phyloP scores from a whole-genome alignment of 2,797 vertebrate species.

The Pseudochirops corinnae region DNA sequence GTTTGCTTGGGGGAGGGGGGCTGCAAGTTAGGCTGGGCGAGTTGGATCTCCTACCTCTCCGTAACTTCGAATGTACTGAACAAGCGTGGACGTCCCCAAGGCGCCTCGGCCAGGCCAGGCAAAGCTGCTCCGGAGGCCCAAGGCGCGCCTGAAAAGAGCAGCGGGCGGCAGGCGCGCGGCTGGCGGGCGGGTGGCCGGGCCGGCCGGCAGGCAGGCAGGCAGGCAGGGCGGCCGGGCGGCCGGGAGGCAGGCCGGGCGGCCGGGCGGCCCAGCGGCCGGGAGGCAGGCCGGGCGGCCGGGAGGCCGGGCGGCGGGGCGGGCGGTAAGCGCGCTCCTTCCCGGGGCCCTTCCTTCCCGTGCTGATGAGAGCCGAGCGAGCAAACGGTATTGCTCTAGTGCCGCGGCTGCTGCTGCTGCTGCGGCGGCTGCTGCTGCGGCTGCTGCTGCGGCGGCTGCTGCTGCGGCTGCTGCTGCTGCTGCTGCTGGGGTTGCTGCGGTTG shows the following conservation, averaged over 20 bases:
- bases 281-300: conserved; percentile 2
- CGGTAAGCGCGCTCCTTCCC: conserved; percentile 62
- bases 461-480: not conserved
- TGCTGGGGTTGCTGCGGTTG: not conserved
- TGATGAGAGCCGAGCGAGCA: conserved; percentile 73
- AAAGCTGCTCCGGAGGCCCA: conserved; percentile 40
- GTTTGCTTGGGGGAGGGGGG: conserved; percentile 80
- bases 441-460: not conserved
- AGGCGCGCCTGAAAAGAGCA: not conserved
- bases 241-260: conserved; percentile 3
- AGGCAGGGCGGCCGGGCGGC: not conserved
- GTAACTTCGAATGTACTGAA: conserved; percentile 69
- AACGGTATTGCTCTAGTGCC: not conserved
- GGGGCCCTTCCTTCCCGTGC: conserved; percentile 85
- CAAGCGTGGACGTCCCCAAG: conserved; percentile 67
- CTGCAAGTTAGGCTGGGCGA: conserved; percentile 77
- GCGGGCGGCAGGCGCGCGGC: not conserved
- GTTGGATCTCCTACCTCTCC: conserved; percentile 74
- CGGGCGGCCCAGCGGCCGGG: not conserved
- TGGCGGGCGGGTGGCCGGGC: not conserved
- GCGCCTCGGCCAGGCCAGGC: conserved; percentile 37
- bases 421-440: not conserved
- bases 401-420: not conserved
- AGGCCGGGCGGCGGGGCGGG: not conserved
- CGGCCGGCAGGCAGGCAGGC: not conserved